phyloP scores from a whole-genome alignment of 2,113 vertebrate species.

The Tapirus terrestris region DNA sequence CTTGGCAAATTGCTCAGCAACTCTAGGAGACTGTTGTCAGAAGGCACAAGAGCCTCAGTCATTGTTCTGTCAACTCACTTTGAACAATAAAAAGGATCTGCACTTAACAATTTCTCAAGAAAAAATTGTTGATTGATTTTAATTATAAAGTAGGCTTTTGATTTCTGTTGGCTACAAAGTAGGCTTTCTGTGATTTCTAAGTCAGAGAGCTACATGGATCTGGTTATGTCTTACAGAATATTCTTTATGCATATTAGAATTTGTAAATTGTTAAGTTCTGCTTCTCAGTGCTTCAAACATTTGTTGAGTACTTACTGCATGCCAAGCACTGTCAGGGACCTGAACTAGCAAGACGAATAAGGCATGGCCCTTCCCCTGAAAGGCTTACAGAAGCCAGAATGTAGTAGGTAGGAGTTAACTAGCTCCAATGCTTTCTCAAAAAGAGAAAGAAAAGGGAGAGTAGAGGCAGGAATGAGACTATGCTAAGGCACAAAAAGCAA shows the following conservation, averaged over 20 bases:
- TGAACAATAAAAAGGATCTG: not conserved
- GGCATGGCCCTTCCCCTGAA: not conserved
- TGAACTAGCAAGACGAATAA: not conserved
- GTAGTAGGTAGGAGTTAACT: not conserved
- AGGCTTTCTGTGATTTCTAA: conserved; percentile 28
- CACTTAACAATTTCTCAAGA: conserved; percentile 33
- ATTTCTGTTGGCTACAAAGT: not conserved
- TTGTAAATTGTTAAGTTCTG: not conserved
- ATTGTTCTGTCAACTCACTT: not conserved
- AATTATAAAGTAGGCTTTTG: conserved; percentile 39
- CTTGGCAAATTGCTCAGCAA: conserved; percentile 11
- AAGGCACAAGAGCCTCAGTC: not conserved
- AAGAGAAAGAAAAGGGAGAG: not conserved
- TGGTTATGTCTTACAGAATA: not conserved
- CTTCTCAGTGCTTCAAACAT: conserved; percentile 6
- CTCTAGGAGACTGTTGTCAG: not conserved
- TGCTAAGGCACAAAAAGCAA: not conserved
- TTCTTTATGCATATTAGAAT: conserved; percentile 33
- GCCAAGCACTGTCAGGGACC: not conserved
- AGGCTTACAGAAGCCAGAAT: not conserved
- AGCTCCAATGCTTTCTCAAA: not conserved
- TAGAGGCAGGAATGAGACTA: not conserved
- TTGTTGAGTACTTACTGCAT: not conserved
- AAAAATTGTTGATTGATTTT: conserved; percentile 33
- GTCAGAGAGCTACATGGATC: not conserved